A percentile compares a stretch with the other conserved stretches of the same genome.
Evolutionary conservation across 2,113 vertebrate species (phyloP).

Genomic region (human (Homo sapiens)): DNA sequence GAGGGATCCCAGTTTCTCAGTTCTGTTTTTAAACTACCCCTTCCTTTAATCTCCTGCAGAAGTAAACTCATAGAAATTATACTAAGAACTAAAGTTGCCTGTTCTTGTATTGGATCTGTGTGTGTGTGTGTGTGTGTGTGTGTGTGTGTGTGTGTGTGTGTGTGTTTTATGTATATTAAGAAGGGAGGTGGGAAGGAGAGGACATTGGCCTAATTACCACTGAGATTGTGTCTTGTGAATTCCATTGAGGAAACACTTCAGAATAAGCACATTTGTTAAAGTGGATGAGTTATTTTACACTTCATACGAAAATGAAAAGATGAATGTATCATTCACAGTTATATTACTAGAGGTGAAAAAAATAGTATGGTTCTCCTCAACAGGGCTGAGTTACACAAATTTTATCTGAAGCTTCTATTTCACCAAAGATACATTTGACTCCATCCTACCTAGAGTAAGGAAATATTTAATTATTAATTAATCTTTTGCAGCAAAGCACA

Average conservation of each 20-base stretch:
- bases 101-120: neutral
- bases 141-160: neutral
- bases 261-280: conserved; percentile 3
- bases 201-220: neutral
- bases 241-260: neutral
- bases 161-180: too few species aligned
- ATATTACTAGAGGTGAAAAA: conserved; percentile 2
- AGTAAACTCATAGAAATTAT: conserved; percentile 40
- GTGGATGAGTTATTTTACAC: neutral
- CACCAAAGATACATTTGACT: neutral
- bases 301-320: conserved; percentile 17
- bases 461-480: conserved; percentile 17
- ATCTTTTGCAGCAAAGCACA: neutral
- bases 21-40: conserved; percentile 73
- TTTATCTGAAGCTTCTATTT: conserved; percentile 29
- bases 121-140: neutral
- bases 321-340: neutral
- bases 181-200: neutral
- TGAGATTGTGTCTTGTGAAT: neutral
- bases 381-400: neutral
- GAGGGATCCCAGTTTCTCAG: neutral
- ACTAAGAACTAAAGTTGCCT: neutral
- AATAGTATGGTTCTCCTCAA: neutral
- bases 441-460: neutral
- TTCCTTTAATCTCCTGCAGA: conserved; percentile 27